These are phyloP conservation scores for Bombus turneri DNA, from an alignment of 1,140 invertebrate species.

Conservation along the genomic window DNA sequence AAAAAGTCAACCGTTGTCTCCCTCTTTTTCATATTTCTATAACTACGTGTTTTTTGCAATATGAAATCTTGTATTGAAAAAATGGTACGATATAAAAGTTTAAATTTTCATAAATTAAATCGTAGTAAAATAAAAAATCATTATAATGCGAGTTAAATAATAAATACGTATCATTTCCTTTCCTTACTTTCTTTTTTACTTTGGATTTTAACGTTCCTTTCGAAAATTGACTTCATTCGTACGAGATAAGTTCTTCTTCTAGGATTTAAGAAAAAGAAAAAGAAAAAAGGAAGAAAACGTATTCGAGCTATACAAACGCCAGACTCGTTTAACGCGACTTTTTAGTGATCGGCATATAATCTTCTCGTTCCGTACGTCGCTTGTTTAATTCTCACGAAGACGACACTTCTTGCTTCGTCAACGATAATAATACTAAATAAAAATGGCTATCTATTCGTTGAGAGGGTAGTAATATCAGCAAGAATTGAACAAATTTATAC, in stretches of 20 bases:
- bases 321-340: conserved; percentile 4
- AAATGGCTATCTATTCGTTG: conserved; percentile 48
- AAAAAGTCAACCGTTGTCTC: background rate
- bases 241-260: background rate
- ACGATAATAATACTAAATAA: conserved; percentile 50
- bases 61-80: conserved; percentile 6
- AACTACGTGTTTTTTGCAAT: background rate
- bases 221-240: background rate
- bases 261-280: background rate
- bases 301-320: background rate
- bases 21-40: background rate
- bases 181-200: background rate
- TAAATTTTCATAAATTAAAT: conserved; percentile 1
- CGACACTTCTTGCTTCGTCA: conserved; percentile 39
- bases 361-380: conserved; percentile 37
- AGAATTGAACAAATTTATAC: conserved; percentile 54
- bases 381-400: conserved; percentile 36
- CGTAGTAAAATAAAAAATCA: background rate
- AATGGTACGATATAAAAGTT: conserved; percentile 22
- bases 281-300: background rate
- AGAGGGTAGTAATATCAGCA: conserved; percentile 32
- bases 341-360: conserved; percentile 8
- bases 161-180: conserved; percentile 17
- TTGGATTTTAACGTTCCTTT: background rate
- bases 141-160: background rate